Evolutionary conservation across 2,797 vertebrate species (phyloP).

Genomic region (Sphenopsis melanotis): DNA sequence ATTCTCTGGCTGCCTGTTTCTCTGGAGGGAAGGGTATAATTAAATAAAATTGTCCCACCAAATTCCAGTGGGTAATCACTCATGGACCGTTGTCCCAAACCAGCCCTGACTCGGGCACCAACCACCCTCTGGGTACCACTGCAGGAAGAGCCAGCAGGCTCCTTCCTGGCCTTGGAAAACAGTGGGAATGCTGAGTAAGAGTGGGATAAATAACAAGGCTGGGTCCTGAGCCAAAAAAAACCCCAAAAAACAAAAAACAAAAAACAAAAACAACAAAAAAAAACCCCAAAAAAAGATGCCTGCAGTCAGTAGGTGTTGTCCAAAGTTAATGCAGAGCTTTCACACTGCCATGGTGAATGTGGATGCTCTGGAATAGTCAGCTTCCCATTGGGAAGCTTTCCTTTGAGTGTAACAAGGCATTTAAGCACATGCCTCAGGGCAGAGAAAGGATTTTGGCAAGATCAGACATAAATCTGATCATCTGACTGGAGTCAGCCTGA

Average conservation of each 20-base stretch:
- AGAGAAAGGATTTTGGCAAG: not conserved
- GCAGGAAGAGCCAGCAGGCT: not conserved
- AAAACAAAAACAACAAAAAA: not conserved
- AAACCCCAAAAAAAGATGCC: not conserved
- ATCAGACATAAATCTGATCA: not conserved
- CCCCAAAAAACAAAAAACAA: not conserved
- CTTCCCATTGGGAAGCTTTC: not conserved
- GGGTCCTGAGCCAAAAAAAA: not conserved
- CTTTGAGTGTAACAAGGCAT: not conserved
- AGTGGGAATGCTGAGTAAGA: not conserved
- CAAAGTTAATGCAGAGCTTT: not conserved
- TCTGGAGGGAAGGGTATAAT: not conserved
- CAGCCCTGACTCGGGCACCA: not conserved
- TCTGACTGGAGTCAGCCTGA: not conserved
- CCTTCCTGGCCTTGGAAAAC: not conserved
- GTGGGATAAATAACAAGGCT: not conserved
- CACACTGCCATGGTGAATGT: not conserved
- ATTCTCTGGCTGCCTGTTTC: not conserved
- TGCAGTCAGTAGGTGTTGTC: not conserved
- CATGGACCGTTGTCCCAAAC: not conserved
- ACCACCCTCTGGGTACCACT: not conserved
- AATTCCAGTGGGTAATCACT: constrained; percentile 1
- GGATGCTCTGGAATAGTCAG: not conserved
- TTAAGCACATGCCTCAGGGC: not conserved
- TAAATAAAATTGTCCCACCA: not conserved